Evolutionary conservation across 2,888 invertebrate species (phyloP), one percentile per base, ranked within the genome.

Genomic region (Glaucopsyche alexis): DNA sequence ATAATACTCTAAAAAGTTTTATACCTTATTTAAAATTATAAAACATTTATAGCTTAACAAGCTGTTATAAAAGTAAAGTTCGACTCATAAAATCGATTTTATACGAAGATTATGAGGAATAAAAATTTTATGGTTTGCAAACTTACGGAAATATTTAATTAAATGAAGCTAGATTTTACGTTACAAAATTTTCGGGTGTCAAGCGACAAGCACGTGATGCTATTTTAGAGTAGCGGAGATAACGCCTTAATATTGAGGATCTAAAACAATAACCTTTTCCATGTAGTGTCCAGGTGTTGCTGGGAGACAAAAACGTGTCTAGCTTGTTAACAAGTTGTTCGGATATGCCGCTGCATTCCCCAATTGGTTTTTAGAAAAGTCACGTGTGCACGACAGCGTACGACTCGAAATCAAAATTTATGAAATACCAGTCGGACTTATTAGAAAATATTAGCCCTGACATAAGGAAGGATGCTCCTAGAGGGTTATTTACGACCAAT

Each of bases 251-350:
- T 60, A 60, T 60, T 38, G 60, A 60, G 60, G 29, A 60, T 38
- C 60, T 60, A 42, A 66, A 66, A 42, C 66, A 66, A 66, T 66
- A 42, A 42, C n/a, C 9, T 66, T 66, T 66, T 66, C 66, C 66
- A 66, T 42, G 47, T 45, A 71, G 74, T 72, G 72, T 64, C 72
- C 75, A 74, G 75, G 75, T 74, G 75, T 71, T 74, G 74, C 72
- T 70, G 71, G 72, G 72, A 72, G 72, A 71, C 73, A 75, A 75
- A 74, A 71, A 74, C 75, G 75, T 75, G 75, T 29, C 72, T 47
- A n/a, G 75, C 71, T 60, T 75, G 50, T 67, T 74, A 74, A 75
- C 67, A 74, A 72, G 45, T 66, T 60, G 40, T 70, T 64, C 47
- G 50, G 45, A 69, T 69, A 70, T 55, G 69, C 19, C 55, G 55